Conservation (phyloP, 2,888 invertebrate genomes). For the Tenthredo livida region DNA sequence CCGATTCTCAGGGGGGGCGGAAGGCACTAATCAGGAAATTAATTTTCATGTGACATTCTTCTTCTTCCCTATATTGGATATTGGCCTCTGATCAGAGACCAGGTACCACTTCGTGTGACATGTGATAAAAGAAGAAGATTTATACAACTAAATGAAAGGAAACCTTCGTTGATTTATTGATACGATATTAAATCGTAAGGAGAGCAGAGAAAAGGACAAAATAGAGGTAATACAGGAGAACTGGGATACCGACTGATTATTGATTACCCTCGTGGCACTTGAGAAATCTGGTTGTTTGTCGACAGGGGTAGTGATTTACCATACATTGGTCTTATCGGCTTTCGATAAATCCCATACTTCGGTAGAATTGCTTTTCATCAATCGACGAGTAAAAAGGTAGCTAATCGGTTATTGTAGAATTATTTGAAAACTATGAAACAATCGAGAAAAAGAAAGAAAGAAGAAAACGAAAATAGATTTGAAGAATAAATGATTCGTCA, state of each 20-base stretch:
- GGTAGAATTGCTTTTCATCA: background rate
- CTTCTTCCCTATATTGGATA: no score
- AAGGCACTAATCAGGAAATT: background rate
- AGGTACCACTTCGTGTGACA: no score
- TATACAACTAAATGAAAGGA: background rate
- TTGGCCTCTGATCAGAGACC: no score
- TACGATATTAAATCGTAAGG: background rate
- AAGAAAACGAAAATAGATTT: background rate
- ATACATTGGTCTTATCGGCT: background rate
- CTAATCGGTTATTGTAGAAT: background rate
- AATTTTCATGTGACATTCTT: no score
- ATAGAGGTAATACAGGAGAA: background rate
- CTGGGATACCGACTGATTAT: background rate
- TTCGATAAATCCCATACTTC: background rate
- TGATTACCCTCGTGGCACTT: background rate
- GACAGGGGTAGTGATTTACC: conserved; percentile 3
- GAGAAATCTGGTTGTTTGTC: background rate
- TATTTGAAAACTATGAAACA: background rate
- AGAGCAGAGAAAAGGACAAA: background rate
- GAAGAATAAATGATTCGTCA: background rate
- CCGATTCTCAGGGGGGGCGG: background rate
- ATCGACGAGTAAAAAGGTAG: background rate
- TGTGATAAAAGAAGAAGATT: no score
- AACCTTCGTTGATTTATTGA: background rate
- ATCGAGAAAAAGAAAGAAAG: background rate